Evolutionary conservation across 2,888 invertebrate species (phyloP), one percentile per base, ranked within the genome.

Genomic region (Zygothrica quintamaculata): DNA sequence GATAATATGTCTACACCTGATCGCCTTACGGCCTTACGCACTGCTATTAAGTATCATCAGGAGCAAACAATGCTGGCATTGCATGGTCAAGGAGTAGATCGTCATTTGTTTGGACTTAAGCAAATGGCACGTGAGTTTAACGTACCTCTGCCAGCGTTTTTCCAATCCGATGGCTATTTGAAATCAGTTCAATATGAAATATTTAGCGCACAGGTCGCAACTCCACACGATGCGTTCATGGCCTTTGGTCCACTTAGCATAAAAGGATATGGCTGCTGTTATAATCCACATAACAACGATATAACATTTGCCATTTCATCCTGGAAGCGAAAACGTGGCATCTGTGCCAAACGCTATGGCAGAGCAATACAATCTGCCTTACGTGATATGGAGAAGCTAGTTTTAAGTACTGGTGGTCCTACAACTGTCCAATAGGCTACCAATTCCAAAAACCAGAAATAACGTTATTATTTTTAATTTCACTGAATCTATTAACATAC

Each of bases 241-340:
- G 95, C 95, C 86, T 98, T 96, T 90, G 98, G 97, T 0, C 97
- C 98, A 0, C 92, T 96, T 3, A 95, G 95, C 7, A 91, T 93
- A 0, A 94, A 98, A 89, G 98, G 98, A 9, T 99, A 98, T 90
- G 97, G 96, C 4, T 95, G 97, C 78, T 98, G 98, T 91, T 99
- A 99, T 92, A 99, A 98, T 92, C 98, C 98, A 3, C 93, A 96
- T 48, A 91, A 92, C 39, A 91, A 93, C 18, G 93, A 95, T 87
- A 94, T 98, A 18, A 94, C 94, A 88, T 94, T 97, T 87, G 94
- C 94, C 0, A 92, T 95, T 0, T 93, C 96, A 0, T 93, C 96
- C 7, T 96, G 95, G 91, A 92, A 90, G 16, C 91, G 92, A 11
- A 92, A 94, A 86, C 89, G 92, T 0, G 93, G 93, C 51, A 95